These are phyloP conservation scores for Polia nebulosa DNA, from an alignment of 2,888 invertebrate species.

Conservation along the genomic window DNA sequence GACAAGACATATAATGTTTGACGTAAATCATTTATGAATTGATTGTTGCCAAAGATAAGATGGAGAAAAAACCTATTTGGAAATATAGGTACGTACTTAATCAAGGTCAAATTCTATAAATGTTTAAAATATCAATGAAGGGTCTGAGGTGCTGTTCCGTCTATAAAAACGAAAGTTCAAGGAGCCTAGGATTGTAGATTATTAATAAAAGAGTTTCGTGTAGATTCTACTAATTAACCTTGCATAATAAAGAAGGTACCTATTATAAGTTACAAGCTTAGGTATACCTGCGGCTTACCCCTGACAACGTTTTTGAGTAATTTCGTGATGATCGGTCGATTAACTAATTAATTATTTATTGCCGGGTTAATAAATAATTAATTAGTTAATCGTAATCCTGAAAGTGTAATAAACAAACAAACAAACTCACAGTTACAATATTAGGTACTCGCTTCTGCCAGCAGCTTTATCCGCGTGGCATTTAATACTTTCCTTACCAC, in stretches of 20 bases:
- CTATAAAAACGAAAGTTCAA: constrained; percentile 2
- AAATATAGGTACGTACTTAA: not conserved
- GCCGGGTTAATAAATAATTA: no score
- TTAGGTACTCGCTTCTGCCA: no score
- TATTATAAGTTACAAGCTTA: no score
- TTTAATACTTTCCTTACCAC: no score
- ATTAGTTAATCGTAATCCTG: no score
- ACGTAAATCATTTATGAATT: not conserved
- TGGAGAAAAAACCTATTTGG: not conserved
- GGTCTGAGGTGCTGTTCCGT: constrained; percentile 1
- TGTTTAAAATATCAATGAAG: constrained; percentile 20
- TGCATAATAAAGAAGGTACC: not conserved
- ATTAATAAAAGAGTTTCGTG: not conserved
- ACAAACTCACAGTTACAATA: no score
- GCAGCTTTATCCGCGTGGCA: no score
- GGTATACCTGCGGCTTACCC: no score
- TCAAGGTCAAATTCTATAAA: constrained; percentile 16
- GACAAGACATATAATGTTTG: no score
- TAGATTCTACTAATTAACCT: not conserved
- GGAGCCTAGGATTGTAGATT: not conserved
- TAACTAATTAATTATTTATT: no score
- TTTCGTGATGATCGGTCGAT: no score
- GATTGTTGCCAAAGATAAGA: not conserved
- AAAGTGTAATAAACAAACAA: no score
- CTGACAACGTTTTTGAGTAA: not conserved